Evolutionary conservation across 2,113 vertebrate genomes (phyloP), one percentile per base, ranked within the genome.

Genomic region (Eidolon helvum): DNA sequence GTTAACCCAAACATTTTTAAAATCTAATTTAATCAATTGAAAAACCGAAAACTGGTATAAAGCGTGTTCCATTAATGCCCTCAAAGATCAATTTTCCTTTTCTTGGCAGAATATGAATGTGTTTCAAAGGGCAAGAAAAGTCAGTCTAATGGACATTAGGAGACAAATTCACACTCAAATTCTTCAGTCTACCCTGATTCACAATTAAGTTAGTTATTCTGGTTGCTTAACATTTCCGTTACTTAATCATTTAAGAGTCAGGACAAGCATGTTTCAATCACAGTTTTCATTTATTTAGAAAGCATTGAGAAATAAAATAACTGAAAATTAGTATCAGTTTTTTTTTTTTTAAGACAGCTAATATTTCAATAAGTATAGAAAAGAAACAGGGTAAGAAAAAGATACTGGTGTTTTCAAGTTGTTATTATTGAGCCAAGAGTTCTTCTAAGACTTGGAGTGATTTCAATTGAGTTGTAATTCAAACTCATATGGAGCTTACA

Each of bases 401-500:
- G 28, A 48, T 77, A 74, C 15, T 87, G 91, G 63, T 93, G 72
- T 96, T 97, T 96, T 95, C 40, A 87, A 94, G 55, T 96, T 94
- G 80, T 86, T 97, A 28, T 38, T 57, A 68, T 26, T 90, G 85
- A 96, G 93, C 93, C 95, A 91, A 93, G 82, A 93, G 71, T 96
- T 94, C 95, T 97, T 88, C 92, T 96, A 97, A 97, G 97, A 92
- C 97, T 98, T 98, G 97, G 97, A 98, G 77, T 97, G 96, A 91
- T 96, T 99, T 98, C 98, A 98, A 97, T 91, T 97, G 98, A 98
- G 97, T 97, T 98, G 97, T 98, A 98, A 98, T 98, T 98, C 98
- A 98, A 97, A 98, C 97, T 98, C 98, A 91, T 98, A 82, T 0
- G 2, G 95, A 91, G 97, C 95, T 97, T 98, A 98, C 97, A 98